A percentile compares a stretch with the other conserved stretches of the same genome.
These are phyloP conservation scores for Nothocercus julius DNA, from an alignment of 2,113 vertebrate genomes.

Conservation along the genomic window DNA sequence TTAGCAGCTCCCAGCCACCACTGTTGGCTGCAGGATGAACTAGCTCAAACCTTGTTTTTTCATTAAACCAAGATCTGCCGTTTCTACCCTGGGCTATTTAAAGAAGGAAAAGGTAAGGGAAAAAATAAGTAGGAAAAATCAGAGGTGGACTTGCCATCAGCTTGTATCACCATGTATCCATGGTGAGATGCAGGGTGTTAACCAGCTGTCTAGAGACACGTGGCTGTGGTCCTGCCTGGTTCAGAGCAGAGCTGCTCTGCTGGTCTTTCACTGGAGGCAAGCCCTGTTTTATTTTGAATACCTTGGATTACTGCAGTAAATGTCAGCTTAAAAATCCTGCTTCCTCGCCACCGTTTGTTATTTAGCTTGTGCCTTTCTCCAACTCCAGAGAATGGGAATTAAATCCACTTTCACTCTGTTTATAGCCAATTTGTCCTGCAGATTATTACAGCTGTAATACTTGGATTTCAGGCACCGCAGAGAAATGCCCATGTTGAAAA, in stretches of 20 bases:
- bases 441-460: slow-evolving; percentile 7
- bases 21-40: rapidly evolving
- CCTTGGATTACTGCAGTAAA: not conserved
- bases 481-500: not conserved
- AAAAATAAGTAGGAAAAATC: rapidly evolving
- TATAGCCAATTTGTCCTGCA: slow-evolving; percentile 7
- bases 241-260: not conserved
- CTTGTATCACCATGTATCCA: rapidly evolving
- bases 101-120: not conserved
- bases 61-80: rapidly evolving
- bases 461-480: not conserved
- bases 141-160: not conserved
- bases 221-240: not conserved
- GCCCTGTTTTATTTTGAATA: not conserved
- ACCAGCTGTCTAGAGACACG: not conserved
- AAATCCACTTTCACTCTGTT: slow-evolving; percentile 5
- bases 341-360: not conserved
- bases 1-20: not conserved
- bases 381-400: slow-evolving; percentile 25
- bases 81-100: not conserved
- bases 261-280: rapidly evolving
- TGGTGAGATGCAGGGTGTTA: not conserved
- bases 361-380: not conserved
- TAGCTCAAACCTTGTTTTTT: not conserved
- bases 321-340: not conserved